Base-by-base conservation (phyloP, 1,140 invertebrate genomes). In the Calliphora vicina region DNA sequence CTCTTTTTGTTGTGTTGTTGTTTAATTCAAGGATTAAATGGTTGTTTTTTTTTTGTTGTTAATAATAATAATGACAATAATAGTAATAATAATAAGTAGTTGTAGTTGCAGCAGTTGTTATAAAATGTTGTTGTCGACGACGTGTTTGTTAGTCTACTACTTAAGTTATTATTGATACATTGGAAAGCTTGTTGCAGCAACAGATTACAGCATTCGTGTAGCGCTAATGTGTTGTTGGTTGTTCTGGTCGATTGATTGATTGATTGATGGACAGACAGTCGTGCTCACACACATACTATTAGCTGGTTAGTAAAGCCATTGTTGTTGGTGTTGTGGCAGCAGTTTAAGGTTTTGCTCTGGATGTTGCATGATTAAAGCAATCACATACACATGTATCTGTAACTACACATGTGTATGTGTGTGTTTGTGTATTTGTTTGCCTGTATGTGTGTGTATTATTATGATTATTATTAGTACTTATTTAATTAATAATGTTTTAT, bases 231-330 rank as follows among this genome's bases (percentile, higher is more conserved):
- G 45, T 50, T 50, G 17, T 50, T 50, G 61, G 50, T 57, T 57
- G n/a, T 57, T 57, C 15, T n/a, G 15, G 13, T 17, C n/a, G 50
- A 17, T 57, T 17, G 50, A n/a, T 57, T 5, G 50, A 57, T n/a
- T n/a, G 50, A 57, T n/a, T n/a, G 50, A 57, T 57, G 15, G 15
- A 57, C 50, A 57, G 1, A 57, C 15, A 57, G 13, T 1, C 50
- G 6, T 23, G 1, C 61, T 25, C 20, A 67, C 20, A 67, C 23
- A 67, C 61, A 67, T 8, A 67, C 50, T 78, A 78, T 78, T 78
- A 78, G 74, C 74, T 78, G 25, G 12, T 78, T 78, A 78, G n/a
- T 20, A 42, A 78, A 78, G 74, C 74, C 74, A 78, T 78, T 78
- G 35, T 78, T 45, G 74, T 5, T 20, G 6, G 23, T 45, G 35